Base-by-base conservation (phyloP, 2,113 vertebrate species). In the Pogonocichla stellata region DNA sequence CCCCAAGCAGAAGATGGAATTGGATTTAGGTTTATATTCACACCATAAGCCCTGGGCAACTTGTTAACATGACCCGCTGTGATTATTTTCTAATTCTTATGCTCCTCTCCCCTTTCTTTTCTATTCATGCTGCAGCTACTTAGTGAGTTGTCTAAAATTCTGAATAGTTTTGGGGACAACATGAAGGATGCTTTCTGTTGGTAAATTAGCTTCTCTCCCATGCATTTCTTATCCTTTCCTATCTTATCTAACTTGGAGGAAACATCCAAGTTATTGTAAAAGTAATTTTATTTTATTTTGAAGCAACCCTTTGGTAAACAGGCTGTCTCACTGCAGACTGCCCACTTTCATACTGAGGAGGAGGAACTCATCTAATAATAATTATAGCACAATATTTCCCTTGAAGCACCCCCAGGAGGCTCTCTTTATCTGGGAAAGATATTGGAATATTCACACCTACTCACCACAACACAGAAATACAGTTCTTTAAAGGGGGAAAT, bases 361-460 rank as follows among this genome's bases (percentile, higher is more conserved):
- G 74, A 90, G 64, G 79, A 96, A 95, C 64, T 78, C 38, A 38
- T 61, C 80, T 87, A 85, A 82, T 78, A 80, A 69, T 64, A 66
- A 50, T 90, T 88, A 45, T 12, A 57, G 56, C 42, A 78, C 69
- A 90, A 90, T 71, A 23, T 26, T 51, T 92, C 40, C 74, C 74
- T 77, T 5, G 0, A 94, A 96, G 56, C 38, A 73, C 43, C 72
- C 94, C 74, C 94, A 74, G 50, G 67, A 95, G 92, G 14, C 43
- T 90, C 71, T n/a, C 26, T 80, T 88, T 88, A 74, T 95, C 74
- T 86, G 51, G 64, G 51, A 92, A 70, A 80, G 43, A 38, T 82
- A 69, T 80, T 66, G 58, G 90, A 95, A 93, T 94, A 92, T 86
- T 96, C 90, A 93, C 82, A 90, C 56, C 85, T 92, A 88, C 95